Conservation (phyloP, 2,797 vertebrate genomes). For the Mormyrops attenuatus region DNA sequence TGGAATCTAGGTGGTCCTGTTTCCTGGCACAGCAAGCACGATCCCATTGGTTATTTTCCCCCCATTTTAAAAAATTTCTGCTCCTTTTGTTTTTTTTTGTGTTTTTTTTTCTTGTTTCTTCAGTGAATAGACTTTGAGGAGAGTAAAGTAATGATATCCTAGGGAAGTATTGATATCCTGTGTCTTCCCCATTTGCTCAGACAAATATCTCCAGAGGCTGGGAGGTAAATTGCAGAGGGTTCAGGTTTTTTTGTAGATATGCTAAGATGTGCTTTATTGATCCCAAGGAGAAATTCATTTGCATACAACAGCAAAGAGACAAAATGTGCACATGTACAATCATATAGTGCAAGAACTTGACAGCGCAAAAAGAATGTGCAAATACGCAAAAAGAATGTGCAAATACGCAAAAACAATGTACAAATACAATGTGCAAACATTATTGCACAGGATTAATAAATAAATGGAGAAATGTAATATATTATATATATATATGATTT, state of each 20-base stretch:
- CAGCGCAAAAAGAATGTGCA: neutral
- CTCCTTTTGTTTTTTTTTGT: neutral
- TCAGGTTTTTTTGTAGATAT: neutral
- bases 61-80: neutral
- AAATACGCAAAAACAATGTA: too few species aligned
- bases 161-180: neutral
- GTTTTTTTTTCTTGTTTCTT: neutral
- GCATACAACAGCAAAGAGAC: neutral
- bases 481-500: neutral
- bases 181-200: neutral
- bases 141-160: neutral
- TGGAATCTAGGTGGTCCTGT: neutral
- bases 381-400: neutral
- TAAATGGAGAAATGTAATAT: neutral
- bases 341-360: neutral
- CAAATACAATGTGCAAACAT: neutral
- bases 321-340: neutral
- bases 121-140: neutral
- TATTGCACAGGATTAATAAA: neutral
- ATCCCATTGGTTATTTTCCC: neutral
- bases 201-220: neutral
- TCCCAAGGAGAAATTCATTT: neutral
- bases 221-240: neutral
- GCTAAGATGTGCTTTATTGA: neutral
- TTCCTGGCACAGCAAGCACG: neutral